Percentiles rank a stretch among this genome's conserved stretches.
phyloP scores from a whole-genome alignment of 2,888 invertebrate species.

The Cosmorhoe ocellata region DNA sequence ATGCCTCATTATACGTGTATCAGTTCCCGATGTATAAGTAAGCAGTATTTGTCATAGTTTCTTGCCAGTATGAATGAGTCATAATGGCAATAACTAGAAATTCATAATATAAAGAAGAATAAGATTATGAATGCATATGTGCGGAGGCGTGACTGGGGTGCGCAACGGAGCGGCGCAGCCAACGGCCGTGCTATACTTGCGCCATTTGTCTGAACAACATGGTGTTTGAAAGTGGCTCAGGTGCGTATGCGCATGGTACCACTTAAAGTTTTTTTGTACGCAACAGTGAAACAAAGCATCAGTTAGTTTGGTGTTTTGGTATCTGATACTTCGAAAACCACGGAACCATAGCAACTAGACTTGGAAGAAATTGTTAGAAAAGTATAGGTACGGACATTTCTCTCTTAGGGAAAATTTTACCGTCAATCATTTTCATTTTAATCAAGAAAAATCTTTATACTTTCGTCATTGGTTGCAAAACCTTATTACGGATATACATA shows the following conservation, averaged over 20 bases:
- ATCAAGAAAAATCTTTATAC: too few species aligned
- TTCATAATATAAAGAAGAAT: slow-evolving; percentile 29
- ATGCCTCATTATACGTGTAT: neutral
- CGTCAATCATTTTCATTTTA: too few species aligned
- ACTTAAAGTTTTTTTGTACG: too few species aligned
- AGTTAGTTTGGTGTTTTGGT: too few species aligned
- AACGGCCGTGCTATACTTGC: slow-evolving; percentile 53
- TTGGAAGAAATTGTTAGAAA: too few species aligned
- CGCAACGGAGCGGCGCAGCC: slow-evolving; percentile 46
- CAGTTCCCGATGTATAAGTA: neutral
- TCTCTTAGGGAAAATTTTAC: too few species aligned
- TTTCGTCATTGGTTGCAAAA: too few species aligned
- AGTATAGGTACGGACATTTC: too few species aligned
- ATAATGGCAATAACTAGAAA: slow-evolving; percentile 23
- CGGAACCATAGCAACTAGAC: too few species aligned
- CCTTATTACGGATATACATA: too few species aligned
- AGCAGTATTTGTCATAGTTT: neutral
- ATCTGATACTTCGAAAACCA: too few species aligned
- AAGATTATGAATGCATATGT: slow-evolving; percentile 32
- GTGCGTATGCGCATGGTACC: neutral
- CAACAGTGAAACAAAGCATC: too few species aligned
- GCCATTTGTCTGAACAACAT: slow-evolving; percentile 3
- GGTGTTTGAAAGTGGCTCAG: slow-evolving; percentile 7
- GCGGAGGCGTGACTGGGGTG: slow-evolving; percentile 50
- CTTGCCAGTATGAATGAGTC: slow-evolving; percentile 13